phyloP scores from a whole-genome alignment of 1,140 invertebrate species.

The Penaeus indicus region DNA sequence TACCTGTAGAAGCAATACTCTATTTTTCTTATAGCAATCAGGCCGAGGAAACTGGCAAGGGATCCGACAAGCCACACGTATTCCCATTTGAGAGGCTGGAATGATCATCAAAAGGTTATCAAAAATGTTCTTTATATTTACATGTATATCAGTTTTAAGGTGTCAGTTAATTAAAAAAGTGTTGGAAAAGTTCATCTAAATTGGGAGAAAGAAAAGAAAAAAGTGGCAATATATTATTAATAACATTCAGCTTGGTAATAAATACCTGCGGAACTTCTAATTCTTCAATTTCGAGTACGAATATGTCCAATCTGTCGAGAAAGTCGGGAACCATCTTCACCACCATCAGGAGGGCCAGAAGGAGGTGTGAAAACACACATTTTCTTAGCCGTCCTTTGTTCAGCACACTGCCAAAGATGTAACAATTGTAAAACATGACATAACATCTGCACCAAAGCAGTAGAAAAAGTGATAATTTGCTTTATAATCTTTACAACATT shows the following conservation, averaged over 20 bases:
- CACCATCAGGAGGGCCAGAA: slow-evolving; percentile 90
- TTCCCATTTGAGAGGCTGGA: slow-evolving; percentile 90
- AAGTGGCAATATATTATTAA: not conserved
- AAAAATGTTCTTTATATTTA: not conserved
- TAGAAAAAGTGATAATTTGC: no score
- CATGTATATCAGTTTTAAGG: no score
- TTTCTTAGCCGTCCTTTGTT: slow-evolving; percentile 93
- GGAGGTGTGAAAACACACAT: slow-evolving; percentile 92
- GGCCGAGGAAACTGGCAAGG: slow-evolving; percentile 86
- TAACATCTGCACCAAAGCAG: no score
- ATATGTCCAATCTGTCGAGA: slow-evolving; percentile 91
- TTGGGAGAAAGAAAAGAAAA: not conserved
- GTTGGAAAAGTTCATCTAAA: no score
- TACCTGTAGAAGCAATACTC: slow-evolving; percentile 61
- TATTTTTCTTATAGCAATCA: slow-evolving; percentile 78
- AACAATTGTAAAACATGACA: not conserved
- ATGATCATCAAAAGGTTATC: slow-evolving; percentile 66
- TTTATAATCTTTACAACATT: no score
- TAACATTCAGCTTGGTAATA: not conserved
- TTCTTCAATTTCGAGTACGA: slow-evolving; percentile 94
- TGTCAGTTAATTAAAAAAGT: no score
- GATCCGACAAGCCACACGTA: slow-evolving; percentile 92
- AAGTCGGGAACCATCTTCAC: slow-evolving; percentile 92
- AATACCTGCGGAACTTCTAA: slow-evolving; percentile 89
- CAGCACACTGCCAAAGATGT: slow-evolving; percentile 78